Conservation (phyloP, 2,888 invertebrate genomes). For the Tryphoninae sp. region DNA sequence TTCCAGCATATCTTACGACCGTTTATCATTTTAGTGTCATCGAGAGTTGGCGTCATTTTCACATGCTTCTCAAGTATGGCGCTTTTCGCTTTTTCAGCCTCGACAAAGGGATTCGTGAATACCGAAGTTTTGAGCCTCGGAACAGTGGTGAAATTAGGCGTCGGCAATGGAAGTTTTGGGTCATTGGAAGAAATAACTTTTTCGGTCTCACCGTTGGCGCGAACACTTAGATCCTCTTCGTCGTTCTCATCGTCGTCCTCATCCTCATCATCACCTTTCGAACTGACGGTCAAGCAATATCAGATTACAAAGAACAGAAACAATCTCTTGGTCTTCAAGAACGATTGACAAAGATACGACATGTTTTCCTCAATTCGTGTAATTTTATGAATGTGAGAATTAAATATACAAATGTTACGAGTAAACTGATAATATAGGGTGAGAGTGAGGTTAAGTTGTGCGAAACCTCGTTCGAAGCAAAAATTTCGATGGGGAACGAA, state of each 20-base stretch:
- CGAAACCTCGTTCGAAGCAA: not conserved
- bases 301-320: slow-evolving; percentile 80
- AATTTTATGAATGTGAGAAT: not conserved
- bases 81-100: slow-evolving; percentile 92
- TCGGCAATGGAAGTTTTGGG: slow-evolving; percentile 83
- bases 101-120: slow-evolving; percentile 93
- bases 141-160: slow-evolving; percentile 84
- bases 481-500: not conserved
- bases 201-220: slow-evolving; percentile 58
- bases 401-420: not conserved
- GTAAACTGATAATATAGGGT: not conserved
- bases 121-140: slow-evolving; percentile 87
- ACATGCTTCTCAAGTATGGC: slow-evolving; percentile 95
- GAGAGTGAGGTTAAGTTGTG: slow-evolving; percentile 19
- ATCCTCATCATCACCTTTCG: slow-evolving; percentile 74
- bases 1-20: slow-evolving; percentile 97
- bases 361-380: not conserved
- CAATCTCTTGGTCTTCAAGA: slow-evolving; percentile 59
- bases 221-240: slow-evolving; percentile 55
- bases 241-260: slow-evolving; percentile 51
- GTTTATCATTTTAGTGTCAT: slow-evolving; percentile 90
- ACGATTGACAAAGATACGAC: slow-evolving; percentile 57
- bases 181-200: slow-evolving; percentile 74
- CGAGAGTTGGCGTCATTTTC: slow-evolving; percentile 90
- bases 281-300: slow-evolving; percentile 79